Base-by-base conservation (phyloP, 2,888 invertebrate species). In the Didymodactylos carnosus region DNA sequence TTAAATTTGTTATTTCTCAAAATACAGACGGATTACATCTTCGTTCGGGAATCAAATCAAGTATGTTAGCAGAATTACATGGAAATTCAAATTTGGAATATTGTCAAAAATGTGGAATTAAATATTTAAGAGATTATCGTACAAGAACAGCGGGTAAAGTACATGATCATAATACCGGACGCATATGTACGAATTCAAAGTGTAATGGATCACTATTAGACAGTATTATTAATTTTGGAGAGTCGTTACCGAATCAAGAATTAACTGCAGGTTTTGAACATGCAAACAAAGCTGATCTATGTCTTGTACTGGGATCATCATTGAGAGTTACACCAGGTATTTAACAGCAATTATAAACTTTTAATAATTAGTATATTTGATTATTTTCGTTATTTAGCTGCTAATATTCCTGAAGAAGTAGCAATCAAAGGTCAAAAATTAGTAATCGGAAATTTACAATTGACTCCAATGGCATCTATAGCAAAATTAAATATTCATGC, bases 21-120 rank as follows among this genome's bases (percentile, higher is more conserved):
- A 71, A 71, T 51, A 71, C 46, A 4, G 71, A 71, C 40, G 71
- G 71, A n/a, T 43, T 71, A 14, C 71, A 71, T 46, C 84, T 95
- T 73, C 88, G 91, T 79, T 93, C 93, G 14, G 95, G 95, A 6
- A 84, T 97, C 76, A 85, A 88, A 39, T 46, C 35, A 25, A 51
- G 23, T 43, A 35, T 51, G 40, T 46, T 51, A 49, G 46, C 51
- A n/a, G 49, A 71, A 46, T n/a, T 71, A 39, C 71, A 71, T 43
- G 71, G 71, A 46, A 71, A 71, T 40, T 49, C 71, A 14, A 51
- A 46, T 43, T 49, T 71, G 23, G 71, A 71, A 40, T 39, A 35
- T 23, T 71, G 71, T 25, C n/a, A 35, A n/a, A 40, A 46, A 46
- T 71, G 71, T 39, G 5, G 40, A 1, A 41, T 43, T n/a, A 51